These are phyloP conservation scores for Salminus brasiliensis DNA, from an alignment of 2,113 vertebrate species.

Conservation along the genomic window DNA sequence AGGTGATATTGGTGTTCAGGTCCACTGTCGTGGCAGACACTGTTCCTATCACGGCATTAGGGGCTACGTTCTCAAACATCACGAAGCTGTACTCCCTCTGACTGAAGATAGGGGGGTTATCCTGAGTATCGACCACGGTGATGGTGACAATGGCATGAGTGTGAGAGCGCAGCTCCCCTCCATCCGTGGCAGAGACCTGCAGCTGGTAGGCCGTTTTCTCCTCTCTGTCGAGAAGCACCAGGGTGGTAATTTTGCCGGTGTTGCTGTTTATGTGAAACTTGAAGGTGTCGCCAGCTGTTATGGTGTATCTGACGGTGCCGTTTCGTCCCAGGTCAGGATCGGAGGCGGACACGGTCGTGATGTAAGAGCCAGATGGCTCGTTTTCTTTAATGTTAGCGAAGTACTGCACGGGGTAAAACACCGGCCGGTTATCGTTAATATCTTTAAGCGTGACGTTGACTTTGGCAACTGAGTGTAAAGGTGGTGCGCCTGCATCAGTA, in stretches of 20 bases:
- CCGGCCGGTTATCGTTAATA: constrained; percentile 92
- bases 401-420: constrained; percentile 95
- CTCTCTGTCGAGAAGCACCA: constrained; percentile 89
- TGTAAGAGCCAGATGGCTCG: constrained; percentile 86
- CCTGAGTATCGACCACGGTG: constrained; percentile 93
- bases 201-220: constrained; percentile 93
- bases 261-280: constrained; percentile 88
- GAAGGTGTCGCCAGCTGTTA: constrained; percentile 87
- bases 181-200: constrained; percentile 88
- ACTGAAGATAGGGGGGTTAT: constrained; percentile 91
- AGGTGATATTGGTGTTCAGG: constrained; percentile 92
- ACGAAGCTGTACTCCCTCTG: constrained; percentile 92
- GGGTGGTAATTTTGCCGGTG: constrained; percentile 87
- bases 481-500: constrained; percentile 85
- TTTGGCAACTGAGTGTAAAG: constrained; percentile 80
- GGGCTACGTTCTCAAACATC: constrained; percentile 93
- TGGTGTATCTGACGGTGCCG: constrained; percentile 88
- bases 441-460: constrained; percentile 89
- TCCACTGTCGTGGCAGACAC: constrained; percentile 91
- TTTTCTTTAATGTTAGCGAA: constrained; percentile 96
- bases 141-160: constrained; percentile 91
- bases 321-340: constrained; percentile 91
- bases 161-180: constrained; percentile 85
- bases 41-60: constrained; percentile 86
- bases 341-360: constrained; percentile 86